phyloP scores from a whole-genome alignment of 2,113 vertebrate species.

The Regulus satrapa region DNA sequence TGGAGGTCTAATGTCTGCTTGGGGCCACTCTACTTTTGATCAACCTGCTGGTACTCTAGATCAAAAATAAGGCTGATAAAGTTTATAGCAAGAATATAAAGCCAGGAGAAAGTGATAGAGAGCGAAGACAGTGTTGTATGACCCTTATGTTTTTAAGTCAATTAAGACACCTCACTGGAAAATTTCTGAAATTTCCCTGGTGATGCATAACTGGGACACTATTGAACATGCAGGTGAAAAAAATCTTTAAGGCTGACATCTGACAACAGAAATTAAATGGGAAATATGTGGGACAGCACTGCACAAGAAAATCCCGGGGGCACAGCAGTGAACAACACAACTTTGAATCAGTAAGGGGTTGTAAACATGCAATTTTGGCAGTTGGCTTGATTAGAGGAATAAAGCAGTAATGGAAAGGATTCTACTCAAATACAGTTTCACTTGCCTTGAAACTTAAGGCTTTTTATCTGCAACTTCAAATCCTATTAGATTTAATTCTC shows the following conservation, averaged over 20 bases:
- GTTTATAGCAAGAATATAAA: not conserved
- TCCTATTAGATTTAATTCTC: not conserved
- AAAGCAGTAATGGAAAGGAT: not conserved
- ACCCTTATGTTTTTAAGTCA: not conserved
- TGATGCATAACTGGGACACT: not conserved
- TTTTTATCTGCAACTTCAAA: constrained; percentile 14
- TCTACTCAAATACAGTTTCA: not conserved
- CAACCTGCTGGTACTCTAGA: not conserved
- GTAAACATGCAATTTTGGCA: not conserved
- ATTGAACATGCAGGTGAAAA: not conserved
- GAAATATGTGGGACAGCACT: constrained; percentile 7
- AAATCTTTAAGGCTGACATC: not conserved
- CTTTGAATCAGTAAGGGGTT: not conserved
- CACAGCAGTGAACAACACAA: not conserved
- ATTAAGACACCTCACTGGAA: not conserved
- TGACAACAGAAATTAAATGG: constrained; percentile 3
- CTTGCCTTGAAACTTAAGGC: not conserved
- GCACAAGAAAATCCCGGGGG: not conserved
- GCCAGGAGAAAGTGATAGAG: not conserved
- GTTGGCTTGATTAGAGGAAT: not conserved
- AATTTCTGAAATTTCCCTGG: not conserved
- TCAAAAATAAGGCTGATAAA: not conserved
- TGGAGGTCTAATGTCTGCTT: not conserved
- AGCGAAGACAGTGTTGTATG: not conserved
- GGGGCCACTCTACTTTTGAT: not conserved